Base-by-base conservation (phyloP, 2,888 invertebrate species). In the Cryptus armator region DNA sequence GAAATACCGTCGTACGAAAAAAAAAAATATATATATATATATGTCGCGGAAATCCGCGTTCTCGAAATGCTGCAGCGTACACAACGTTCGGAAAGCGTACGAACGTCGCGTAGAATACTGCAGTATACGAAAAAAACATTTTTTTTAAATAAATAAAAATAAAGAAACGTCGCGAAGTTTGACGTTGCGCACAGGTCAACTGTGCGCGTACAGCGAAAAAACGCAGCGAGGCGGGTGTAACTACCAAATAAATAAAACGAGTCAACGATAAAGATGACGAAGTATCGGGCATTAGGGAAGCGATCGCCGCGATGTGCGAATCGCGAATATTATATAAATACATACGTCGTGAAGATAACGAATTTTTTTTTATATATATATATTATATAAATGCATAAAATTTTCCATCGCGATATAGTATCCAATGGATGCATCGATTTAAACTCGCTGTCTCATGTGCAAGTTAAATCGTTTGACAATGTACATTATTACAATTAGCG, bases 291-390 rank as follows among this genome's bases (percentile, higher is more conserved):
- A 85, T 85, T 85, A 85, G 59, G 48, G 64, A 51, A 68, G 64
- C 77, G 80, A 74, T 59, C 75, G 70, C 53, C 46, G 59, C 64
- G 70, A 46, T 16, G 66, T 9, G 51, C 5, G 16, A 67, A 32
- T 71, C 80, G 71, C 66, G 51, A 75, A 37, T 46, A 66, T 72
- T 53, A 78, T 59, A 51, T 32, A 74, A 71, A 76, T 75, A 85
- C 78, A 81, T 85, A 86, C 66, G 83, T 86, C 86, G 86, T 86
- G 79, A 76, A 70, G 70, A 72, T 59, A 77, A 81, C 68, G 74
- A 81, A 67, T 74, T 76, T 16, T 24, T 44, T 16, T n/a, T 67
- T 48, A 44, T 71, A 70, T 74, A 67, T 59, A 62, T 32, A 62
- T 37, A 37, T 37, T 37, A 37, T 37, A 37, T 37, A 37, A 37